phyloP scores from a whole-genome alignment of 2,113 vertebrate species.

The Charadrius vociferus region DNA sequence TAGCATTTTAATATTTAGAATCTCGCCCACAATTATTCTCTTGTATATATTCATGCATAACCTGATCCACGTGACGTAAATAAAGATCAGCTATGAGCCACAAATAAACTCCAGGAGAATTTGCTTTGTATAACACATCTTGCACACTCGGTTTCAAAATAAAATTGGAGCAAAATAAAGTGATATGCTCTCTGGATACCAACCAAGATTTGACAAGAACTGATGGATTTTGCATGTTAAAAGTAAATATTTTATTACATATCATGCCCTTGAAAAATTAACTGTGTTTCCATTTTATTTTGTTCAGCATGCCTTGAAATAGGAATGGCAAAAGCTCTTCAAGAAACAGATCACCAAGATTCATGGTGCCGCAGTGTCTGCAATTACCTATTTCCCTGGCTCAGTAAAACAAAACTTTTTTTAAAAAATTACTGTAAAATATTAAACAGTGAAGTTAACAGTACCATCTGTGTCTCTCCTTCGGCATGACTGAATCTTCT shows the following conservation, averaged over 20 bases:
- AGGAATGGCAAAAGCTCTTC: constrained; percentile 15
- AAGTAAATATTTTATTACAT: constrained; percentile 45
- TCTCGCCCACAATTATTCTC: background rate
- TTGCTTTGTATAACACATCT: background rate
- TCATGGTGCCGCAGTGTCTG: background rate
- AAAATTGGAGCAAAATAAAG: background rate
- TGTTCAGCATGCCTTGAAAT: constrained; percentile 50
- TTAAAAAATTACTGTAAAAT: background rate
- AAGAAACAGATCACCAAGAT: constrained; percentile 6
- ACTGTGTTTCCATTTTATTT: background rate
- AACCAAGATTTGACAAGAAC: background rate
- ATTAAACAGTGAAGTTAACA: background rate
- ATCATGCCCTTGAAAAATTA: constrained; percentile 40
- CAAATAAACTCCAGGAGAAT: background rate
- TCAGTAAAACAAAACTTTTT: background rate
- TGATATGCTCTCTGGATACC: background rate
- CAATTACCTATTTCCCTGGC: background rate
- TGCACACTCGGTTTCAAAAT: background rate
- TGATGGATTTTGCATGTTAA: constrained; percentile 24
- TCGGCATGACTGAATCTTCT: background rate
- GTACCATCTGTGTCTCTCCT: background rate
- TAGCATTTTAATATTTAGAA: background rate
- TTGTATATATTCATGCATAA: background rate
- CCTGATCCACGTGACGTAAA: background rate
- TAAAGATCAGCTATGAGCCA: background rate